These are phyloP conservation scores for Madoqua kirkii DNA, from an alignment of 2,113 vertebrate species.

Conservation along the genomic window DNA sequence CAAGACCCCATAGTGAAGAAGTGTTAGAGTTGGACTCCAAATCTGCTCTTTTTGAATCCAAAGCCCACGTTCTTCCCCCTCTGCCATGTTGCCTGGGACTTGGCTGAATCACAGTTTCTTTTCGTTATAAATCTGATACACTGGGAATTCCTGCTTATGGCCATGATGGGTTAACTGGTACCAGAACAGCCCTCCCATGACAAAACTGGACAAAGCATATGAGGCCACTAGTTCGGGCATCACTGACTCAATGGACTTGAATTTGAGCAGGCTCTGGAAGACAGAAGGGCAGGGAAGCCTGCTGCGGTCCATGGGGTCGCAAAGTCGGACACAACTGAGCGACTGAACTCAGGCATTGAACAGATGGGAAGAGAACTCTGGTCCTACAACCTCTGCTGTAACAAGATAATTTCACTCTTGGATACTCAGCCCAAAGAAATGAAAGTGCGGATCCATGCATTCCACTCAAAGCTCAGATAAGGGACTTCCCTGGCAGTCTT, in stretches of 20 bases:
- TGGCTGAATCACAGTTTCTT: background rate
- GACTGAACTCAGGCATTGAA: background rate
- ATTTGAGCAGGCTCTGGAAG: background rate
- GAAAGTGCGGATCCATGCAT: background rate
- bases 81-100: background rate
- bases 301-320: background rate
- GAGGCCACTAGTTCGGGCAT: background rate
- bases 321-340: background rate
- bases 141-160: background rate
- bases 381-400: background rate
- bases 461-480: background rate
- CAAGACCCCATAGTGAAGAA: background rate
- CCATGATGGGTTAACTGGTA: background rate
- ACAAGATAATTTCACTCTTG: background rate
- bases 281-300: background rate
- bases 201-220: background rate
- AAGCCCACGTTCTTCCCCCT: background rate
- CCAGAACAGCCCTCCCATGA: background rate
- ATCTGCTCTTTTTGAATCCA: background rate
- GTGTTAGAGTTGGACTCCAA: background rate
- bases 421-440: background rate
- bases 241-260: background rate
- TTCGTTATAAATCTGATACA: background rate
- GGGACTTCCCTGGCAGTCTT: background rate
- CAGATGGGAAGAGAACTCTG: background rate